Evolutionary conservation across 1,140 invertebrate species (phyloP).

Genomic region (Neelides sp.): DNA sequence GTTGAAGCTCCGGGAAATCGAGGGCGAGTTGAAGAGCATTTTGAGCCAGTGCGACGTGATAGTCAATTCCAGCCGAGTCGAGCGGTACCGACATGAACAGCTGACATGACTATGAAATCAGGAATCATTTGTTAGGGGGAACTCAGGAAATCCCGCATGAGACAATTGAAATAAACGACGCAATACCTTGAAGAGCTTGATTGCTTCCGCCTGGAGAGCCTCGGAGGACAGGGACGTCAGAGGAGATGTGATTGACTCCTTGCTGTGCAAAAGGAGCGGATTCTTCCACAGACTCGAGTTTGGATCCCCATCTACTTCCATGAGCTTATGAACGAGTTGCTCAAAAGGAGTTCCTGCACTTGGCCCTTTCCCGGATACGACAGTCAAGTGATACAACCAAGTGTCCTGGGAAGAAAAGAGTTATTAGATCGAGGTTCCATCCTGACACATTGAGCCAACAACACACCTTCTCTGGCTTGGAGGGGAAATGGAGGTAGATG

Average conservation of each 20-base stretch:
- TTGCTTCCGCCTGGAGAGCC: slow-evolving; percentile 69
- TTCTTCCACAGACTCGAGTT: slow-evolving; percentile 87
- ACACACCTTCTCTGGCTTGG: slow-evolving; percentile 60
- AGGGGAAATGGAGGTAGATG: slow-evolving; percentile 77
- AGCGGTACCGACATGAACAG: slow-evolving; percentile 86
- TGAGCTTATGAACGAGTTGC: slow-evolving; percentile 81
- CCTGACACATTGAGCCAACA: neutral
- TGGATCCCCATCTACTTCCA: slow-evolving; percentile 89
- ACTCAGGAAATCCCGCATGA: neutral
- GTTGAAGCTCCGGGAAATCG: slow-evolving; percentile 73
- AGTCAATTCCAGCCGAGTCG: slow-evolving; percentile 88
- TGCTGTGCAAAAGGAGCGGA: slow-evolving; percentile 76
- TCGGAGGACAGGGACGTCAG: slow-evolving; percentile 75
- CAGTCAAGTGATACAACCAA: slow-evolving; percentile 67
- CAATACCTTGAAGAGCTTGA: slow-evolving; percentile 88
- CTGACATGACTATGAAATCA: slow-evolving; percentile 61
- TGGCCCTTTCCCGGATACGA: slow-evolving; percentile 78
- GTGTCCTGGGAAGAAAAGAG: slow-evolving; percentile 48
- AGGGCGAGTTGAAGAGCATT: slow-evolving; percentile 82
- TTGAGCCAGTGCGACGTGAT: slow-evolving; percentile 87
- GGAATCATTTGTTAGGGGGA: slow-evolving; percentile 13
- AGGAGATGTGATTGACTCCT: slow-evolving; percentile 71
- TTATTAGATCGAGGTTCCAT: neutral
- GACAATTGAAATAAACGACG: neutral
- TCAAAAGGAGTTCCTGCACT: slow-evolving; percentile 88